A percentile compares a stretch with the other conserved stretches of the same genome.
phyloP scores from a whole-genome alignment of 2,113 vertebrate genomes.

The Triplophysa tibetana region DNA sequence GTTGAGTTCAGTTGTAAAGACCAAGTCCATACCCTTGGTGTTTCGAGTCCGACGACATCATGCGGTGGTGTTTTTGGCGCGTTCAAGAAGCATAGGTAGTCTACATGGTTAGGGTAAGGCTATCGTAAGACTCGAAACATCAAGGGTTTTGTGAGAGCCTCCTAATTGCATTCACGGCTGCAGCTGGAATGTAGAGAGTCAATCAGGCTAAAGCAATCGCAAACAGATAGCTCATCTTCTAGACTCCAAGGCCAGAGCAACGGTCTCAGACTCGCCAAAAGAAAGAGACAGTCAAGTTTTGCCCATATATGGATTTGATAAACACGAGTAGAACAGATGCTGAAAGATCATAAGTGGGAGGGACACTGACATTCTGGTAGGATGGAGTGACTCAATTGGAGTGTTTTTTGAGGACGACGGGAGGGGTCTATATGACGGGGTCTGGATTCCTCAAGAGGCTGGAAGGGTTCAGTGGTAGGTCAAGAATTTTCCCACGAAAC shows the following conservation, averaged over 20 bases:
- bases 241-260: conserved; percentile 36
- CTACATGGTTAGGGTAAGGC: no score
- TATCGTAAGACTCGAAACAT: no score
- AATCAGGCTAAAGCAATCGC: conserved; percentile 29
- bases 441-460: conserved; percentile 44
- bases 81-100: no score
- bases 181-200: conserved; percentile 20
- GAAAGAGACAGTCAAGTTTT: conserved; percentile 48
- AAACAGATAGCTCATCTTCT: conserved; percentile 17
- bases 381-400: conserved; percentile 9
- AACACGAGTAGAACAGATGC: conserved; percentile 50
- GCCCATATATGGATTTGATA: conserved; percentile 72
- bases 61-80: no score
- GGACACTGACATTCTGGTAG: background rate
- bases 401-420: conserved; percentile 28
- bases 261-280: conserved; percentile 6
- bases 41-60: no score
- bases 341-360: conserved; percentile 20
- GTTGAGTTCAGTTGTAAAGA: background rate
- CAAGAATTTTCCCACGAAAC: conserved; percentile 74
- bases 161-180: background rate
- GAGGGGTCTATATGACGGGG: conserved; percentile 43
- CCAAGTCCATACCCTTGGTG: background rate
- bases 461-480: conserved; percentile 57
- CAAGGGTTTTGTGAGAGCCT: no score